A percentile compares a stretch with the other conserved stretches of the same genome.
These are phyloP conservation scores for Akabosia matsudoensis DNA, from an alignment of 1,140 invertebrate genomes.

Conservation along the genomic window DNA sequence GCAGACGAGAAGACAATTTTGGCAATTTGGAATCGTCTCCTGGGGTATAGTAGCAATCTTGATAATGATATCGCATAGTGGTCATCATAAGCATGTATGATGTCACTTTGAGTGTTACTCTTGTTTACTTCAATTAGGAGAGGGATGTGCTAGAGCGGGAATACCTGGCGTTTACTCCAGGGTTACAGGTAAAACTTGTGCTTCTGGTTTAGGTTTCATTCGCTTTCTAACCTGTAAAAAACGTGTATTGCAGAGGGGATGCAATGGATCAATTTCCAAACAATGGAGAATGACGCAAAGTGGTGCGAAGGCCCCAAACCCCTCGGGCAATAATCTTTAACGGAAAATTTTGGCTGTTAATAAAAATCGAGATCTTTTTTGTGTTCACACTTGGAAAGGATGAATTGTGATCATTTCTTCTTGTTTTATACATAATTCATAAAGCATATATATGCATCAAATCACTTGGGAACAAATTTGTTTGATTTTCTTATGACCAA, in stretches of 20 bases:
- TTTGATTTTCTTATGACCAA: too few species aligned
- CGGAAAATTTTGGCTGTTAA: too few species aligned
- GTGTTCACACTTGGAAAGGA: too few species aligned
- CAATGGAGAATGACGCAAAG: background rate
- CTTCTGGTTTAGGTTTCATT: background rate
- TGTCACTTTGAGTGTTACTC: background rate
- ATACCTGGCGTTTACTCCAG: conserved; percentile 44
- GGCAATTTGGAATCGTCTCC: conserved; percentile 52
- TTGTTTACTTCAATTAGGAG: background rate
- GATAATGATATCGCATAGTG: conserved; percentile 35
- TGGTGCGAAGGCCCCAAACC: background rate
- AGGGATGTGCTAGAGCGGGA: conserved; percentile 35
- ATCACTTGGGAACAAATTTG: too few species aligned
- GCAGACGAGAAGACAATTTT: conserved; percentile 43
- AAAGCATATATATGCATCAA: too few species aligned
- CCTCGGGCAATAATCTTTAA: background rate
- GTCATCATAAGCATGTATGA: background rate
- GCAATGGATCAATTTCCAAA: conserved; percentile 37
- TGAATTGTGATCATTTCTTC: too few species aligned
- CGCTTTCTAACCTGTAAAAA: too few species aligned
- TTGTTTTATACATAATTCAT: too few species aligned
- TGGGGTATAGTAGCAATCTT: too few species aligned
- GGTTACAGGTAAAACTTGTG: conserved; percentile 22
- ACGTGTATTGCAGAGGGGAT: conserved; percentile 18
- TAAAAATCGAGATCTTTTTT: too few species aligned